These are phyloP conservation scores for Cyphomyrmex costatus DNA, from an alignment of 1,140 invertebrate genomes.

Conservation along the genomic window DNA sequence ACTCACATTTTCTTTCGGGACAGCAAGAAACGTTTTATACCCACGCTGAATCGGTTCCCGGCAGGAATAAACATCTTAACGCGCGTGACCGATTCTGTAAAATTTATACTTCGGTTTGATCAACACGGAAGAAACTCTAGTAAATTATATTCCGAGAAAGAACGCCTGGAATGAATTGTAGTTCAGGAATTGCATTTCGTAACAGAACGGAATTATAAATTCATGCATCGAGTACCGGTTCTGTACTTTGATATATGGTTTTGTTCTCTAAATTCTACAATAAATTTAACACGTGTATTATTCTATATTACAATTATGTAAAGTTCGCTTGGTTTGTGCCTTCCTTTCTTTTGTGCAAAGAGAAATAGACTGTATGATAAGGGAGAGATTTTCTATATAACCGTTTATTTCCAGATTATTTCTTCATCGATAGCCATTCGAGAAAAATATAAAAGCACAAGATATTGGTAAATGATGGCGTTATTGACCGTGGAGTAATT, in stretches of 20 bases:
- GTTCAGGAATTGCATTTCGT: neutral
- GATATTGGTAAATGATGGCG: slow-evolving; percentile 44
- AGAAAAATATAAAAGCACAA: slow-evolving; percentile 12
- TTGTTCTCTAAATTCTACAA: too few species aligned
- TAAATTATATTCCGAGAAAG: neutral
- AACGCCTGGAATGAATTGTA: neutral
- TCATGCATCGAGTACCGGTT: neutral
- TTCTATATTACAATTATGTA: neutral
- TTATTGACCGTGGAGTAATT: slow-evolving; percentile 39
- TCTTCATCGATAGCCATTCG: neutral
- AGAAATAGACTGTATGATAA: neutral
- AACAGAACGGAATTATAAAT: neutral
- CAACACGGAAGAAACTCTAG: neutral
- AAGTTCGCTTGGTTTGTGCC: neutral
- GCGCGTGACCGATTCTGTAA: neutral
- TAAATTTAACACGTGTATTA: neutral
- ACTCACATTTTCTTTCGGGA: slow-evolving; percentile 20
- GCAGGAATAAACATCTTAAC: neutral
- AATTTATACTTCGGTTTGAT: neutral
- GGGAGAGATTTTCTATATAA: too few species aligned
- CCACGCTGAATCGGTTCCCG: neutral
- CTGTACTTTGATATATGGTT: neutral
- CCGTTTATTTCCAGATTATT: neutral
- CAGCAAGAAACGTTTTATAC: neutral
- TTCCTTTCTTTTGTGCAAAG: neutral